Conservation (phyloP, 2,113 vertebrate genomes). For the Rhinopithecus roxellana region DNA sequence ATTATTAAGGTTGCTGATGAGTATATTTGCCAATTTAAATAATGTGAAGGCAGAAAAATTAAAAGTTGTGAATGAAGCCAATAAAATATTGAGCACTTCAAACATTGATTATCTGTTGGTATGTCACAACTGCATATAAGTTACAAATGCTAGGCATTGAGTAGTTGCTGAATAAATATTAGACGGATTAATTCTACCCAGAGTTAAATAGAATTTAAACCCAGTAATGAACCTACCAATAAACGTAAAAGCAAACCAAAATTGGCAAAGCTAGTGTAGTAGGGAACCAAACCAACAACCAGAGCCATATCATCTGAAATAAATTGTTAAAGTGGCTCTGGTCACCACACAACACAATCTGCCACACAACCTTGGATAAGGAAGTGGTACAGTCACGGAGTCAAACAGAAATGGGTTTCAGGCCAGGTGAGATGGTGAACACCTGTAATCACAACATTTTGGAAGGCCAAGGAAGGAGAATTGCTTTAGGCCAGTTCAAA, state of each 20-base stretch:
- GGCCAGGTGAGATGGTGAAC: no score
- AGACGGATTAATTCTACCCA: neutral
- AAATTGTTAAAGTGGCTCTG: neutral
- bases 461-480: no score
- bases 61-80: neutral
- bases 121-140: neutral
- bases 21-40: neutral
- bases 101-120: neutral
- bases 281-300: constrained; percentile 39
- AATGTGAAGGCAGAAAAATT: neutral
- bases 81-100: neutral
- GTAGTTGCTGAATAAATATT: neutral
- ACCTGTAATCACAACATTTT: no score
- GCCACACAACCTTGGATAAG: neutral
- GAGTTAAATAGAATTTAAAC: neutral
- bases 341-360: neutral
- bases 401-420: neutral
- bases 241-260: neutral
- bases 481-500: no score
- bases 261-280: neutral
- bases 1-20: neutral
- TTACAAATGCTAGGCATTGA: neutral
- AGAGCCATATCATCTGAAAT: neutral
- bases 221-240: neutral
- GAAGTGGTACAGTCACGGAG: neutral